Base-by-base conservation (phyloP, 2,113 vertebrate species). In the Myodes glareolus region DNA sequence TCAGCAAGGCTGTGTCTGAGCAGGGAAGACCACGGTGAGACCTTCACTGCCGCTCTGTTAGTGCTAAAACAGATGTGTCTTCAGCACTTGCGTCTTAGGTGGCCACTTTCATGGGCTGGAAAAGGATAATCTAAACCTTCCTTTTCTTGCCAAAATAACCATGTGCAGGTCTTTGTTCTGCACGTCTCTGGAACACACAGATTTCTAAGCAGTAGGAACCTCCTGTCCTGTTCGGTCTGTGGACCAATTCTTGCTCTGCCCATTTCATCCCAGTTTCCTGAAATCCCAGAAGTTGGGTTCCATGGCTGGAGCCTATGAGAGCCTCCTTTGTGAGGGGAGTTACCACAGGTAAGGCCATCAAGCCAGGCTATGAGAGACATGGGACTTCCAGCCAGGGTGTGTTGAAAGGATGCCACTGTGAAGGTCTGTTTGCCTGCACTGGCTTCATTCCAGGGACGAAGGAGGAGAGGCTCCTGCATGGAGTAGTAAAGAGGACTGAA, bases 141-240 rank as follows among this genome's bases (percentile, higher is more conserved):
- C 96, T 65, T 82, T 95, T 93, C 94, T 97, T 98, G 98, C 98
- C 97, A 98, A 98, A 96, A 97, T 97, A 98, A 97, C 94, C 98
- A 97, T 84, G 95, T 95, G 96, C 94, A 82, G 94, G 94, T 95
- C 96, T 98, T 98, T 97, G 97, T 97, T 97, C 97, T 94, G 93
- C 55, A 93, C 5, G 75, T 87, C 93, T 97, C 82, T 88, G 97
- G 97, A 97, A 98, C 97, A 96, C 96, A 97, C 97, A 95, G 96
- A 94, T 95, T 97, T 96, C 90, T 91, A 97, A 94, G 94, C 80
- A 94, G 78, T 85, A 67, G 81, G 94, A 96, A 91, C 88, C 96
- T 96, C 90, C 97, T 96, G 94, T 91, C 75, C 61, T 61, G 55
- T 65, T 95, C 25, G 31, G 80, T 96, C 86, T 96, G 97, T 91